Conservation (phyloP, 2,113 vertebrate genomes). For the Phyllostomus discolor region DNA sequence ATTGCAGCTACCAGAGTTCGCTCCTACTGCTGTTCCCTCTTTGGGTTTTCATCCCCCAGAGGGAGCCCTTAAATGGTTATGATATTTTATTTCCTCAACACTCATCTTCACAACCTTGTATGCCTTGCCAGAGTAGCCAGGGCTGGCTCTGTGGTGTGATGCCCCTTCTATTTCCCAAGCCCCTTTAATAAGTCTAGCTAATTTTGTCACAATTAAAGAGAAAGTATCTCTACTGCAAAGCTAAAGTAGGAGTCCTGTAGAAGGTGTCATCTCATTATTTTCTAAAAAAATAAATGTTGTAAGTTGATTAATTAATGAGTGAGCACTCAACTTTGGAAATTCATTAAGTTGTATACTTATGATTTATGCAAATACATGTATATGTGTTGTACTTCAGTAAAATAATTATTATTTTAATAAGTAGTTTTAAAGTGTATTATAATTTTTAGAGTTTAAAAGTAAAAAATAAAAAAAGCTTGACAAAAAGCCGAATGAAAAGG, state of each 20-base stretch:
- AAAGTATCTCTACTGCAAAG: neutral
- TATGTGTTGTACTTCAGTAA: neutral
- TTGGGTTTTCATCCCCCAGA: neutral
- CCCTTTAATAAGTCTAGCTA: neutral
- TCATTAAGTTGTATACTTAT: neutral
- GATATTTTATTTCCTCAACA: neutral
- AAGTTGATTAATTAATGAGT: neutral
- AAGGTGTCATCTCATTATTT: neutral
- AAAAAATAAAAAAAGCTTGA: neutral
- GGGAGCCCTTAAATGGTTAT: neutral
- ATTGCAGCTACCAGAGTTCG: neutral
- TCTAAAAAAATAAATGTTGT: neutral
- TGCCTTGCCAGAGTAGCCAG: neutral
- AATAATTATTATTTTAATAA: neutral
- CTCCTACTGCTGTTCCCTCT: neutral
- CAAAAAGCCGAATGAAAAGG: neutral
- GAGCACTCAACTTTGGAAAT: neutral
- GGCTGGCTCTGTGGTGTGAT: neutral
- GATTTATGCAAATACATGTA: neutral
- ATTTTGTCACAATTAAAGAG: neutral
- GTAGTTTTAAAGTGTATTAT: neutral
- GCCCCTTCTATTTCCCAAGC: neutral
- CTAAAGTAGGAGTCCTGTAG: neutral
- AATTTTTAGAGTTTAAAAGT: conserved; percentile 4
- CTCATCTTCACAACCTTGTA: neutral